A percentile compares a stretch with the other conserved stretches of the same genome.
Evolutionary conservation across 2,797 vertebrate species (phyloP).

Genomic region (Parambassis ranga): DNA sequence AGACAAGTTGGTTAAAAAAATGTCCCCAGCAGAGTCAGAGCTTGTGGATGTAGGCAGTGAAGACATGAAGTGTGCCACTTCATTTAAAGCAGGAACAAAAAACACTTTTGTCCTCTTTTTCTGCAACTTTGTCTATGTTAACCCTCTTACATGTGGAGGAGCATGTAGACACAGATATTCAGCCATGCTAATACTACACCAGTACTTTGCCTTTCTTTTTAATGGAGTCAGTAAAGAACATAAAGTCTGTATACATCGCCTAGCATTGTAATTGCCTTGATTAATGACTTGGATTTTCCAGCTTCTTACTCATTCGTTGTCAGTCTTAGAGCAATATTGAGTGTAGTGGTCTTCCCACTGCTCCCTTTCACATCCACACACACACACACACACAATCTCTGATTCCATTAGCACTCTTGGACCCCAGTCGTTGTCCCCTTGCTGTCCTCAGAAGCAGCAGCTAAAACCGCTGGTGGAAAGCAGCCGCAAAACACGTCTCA

Average conservation of each 20-base stretch:
- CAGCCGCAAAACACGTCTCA: conserved; percentile 45
- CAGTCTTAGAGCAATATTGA: conserved; percentile 31
- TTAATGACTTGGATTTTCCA: conserved; percentile 29
- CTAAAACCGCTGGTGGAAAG: conserved; percentile 50
- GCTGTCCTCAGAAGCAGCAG: conserved; percentile 59
- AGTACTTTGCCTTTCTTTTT: conserved; percentile 15
- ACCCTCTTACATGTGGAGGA: conserved; percentile 29
- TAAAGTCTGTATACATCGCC: too few relatives aligned
- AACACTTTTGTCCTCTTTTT: conserved; percentile 41
- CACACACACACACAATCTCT: not conserved
- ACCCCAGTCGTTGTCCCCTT: conserved; percentile 50
- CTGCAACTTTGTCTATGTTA: conserved; percentile 22
- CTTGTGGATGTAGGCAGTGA: conserved; percentile 25
- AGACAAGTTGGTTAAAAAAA: conserved; percentile 35
- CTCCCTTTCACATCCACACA: not conserved
- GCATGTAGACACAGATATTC: conserved; percentile 25
- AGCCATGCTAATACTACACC: conserved; percentile 19
- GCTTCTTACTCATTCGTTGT: conserved; percentile 11
- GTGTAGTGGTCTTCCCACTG: conserved; percentile 7
- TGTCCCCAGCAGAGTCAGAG: conserved; percentile 18
- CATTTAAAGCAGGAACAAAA: conserved; percentile 43
- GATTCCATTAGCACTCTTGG: conserved; percentile 62
- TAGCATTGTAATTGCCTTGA: too few relatives aligned
- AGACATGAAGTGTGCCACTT: conserved; percentile 41
- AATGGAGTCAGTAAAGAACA: conserved; percentile 6